A percentile compares a stretch with the other conserved stretches of the same genome.
These are phyloP conservation scores for Eurystomus glaucurus DNA, from an alignment of 2,797 vertebrate species.

Conservation along the genomic window DNA sequence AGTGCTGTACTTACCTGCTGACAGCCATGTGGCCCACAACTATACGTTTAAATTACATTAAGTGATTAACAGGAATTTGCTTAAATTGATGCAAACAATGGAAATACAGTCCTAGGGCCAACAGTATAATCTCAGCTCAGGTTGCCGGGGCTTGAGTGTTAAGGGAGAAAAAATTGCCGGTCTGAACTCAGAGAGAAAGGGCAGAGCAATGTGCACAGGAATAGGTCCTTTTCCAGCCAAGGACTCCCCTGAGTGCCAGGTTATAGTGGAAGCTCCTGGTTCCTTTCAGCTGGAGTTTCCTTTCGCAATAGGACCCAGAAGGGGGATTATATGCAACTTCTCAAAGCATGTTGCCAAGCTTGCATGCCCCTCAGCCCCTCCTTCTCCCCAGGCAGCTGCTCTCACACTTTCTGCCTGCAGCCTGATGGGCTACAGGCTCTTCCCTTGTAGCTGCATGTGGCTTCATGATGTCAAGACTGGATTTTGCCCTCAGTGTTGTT, in stretches of 20 bases:
- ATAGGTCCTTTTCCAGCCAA: not conserved
- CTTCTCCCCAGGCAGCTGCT: not conserved
- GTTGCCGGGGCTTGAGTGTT: not conserved
- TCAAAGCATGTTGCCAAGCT: not conserved
- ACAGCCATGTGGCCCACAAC: not conserved
- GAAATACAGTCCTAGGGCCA: not conserved
- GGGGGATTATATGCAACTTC: not conserved
- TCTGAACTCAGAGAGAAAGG: not conserved
- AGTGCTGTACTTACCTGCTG: not conserved
- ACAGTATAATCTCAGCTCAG: not conserved
- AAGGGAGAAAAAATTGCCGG: not conserved
- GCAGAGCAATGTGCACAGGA: not conserved
- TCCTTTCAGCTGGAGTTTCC: not conserved
- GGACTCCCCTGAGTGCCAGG: not conserved
- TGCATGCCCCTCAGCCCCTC: not conserved
- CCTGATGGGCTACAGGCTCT: not conserved
- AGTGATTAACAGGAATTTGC: not conserved
- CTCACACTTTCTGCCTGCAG: not conserved
- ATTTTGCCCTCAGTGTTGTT: not conserved
- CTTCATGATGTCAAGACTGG: not conserved
- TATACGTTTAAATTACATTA: not conserved
- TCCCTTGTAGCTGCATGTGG: not conserved
- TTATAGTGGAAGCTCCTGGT: not conserved
- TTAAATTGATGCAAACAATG: not conserved
- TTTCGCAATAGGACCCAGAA: not conserved